Conservation (phyloP, 2,797 vertebrate genomes). For the Gambelia wislizenii region DNA sequence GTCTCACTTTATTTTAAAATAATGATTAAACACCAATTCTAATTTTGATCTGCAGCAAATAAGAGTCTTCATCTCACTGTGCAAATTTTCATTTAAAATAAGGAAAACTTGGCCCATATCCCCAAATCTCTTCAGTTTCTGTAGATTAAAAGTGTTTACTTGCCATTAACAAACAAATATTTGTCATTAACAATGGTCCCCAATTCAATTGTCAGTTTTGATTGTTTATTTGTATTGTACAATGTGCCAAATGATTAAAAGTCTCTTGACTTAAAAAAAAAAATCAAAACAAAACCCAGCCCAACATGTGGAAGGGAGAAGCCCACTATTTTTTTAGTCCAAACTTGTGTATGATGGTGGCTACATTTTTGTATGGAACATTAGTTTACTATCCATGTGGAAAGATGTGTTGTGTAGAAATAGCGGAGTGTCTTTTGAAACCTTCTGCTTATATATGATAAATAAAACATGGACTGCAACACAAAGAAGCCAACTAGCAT, state of each 20-base stretch:
- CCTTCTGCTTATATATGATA: conserved; percentile 43
- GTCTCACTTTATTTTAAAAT: conserved; percentile 16
- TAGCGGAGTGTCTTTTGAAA: conserved; percentile 32
- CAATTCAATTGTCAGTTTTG: conserved; percentile 37
- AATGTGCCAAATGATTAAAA: conserved; percentile 35
- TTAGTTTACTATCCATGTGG: conserved; percentile 21
- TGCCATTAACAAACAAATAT: conserved; percentile 53
- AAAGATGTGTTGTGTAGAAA: conserved; percentile 40
- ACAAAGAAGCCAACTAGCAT: conserved; percentile 18
- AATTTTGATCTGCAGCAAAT: conserved; percentile 30
- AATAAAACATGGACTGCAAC: conserved; percentile 49
- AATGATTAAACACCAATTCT: background rate
- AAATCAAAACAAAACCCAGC: background rate
- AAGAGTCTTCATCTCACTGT: conserved; percentile 25
- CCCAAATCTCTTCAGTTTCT: conserved; percentile 47
- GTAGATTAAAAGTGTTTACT: conserved; percentile 36
- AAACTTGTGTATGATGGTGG: conserved; percentile 24
- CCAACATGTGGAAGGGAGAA: background rate
- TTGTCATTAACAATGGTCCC: background rate
- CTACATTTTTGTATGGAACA: conserved; percentile 20
- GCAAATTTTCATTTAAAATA: conserved; percentile 39
- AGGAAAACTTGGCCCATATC: background rate
- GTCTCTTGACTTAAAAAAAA: conserved; percentile 18
- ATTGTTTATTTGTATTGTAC: conserved; percentile 42
- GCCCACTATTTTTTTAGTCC: conserved; percentile 42